These are phyloP conservation scores for Riparia riparia DNA, from an alignment of 2,113 vertebrate genomes.

Conservation along the genomic window DNA sequence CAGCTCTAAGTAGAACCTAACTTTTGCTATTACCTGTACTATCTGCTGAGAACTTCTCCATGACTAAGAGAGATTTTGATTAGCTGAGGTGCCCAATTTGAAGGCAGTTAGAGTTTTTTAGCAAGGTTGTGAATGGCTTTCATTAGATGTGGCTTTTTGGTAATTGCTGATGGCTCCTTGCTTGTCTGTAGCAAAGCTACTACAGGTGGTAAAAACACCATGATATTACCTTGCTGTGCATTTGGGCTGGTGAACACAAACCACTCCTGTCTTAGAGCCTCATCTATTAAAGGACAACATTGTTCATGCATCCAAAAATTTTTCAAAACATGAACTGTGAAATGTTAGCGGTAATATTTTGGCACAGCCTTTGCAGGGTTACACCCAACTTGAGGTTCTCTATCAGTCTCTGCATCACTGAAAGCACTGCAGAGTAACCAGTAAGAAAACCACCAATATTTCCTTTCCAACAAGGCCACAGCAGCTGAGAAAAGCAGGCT, in stretches of 20 bases:
- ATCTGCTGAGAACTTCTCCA: background rate
- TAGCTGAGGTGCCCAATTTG: background rate
- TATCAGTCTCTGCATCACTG: background rate
- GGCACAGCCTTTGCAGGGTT: background rate
- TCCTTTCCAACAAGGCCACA: background rate
- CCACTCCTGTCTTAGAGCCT: background rate
- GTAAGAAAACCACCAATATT: background rate
- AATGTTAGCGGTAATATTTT: background rate
- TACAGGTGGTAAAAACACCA: background rate
- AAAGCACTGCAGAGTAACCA: background rate
- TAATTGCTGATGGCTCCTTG: background rate
- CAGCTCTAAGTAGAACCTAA: background rate
- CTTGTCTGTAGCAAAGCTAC: background rate
- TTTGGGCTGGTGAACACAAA: background rate
- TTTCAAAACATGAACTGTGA: background rate
- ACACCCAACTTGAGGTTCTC: constrained; percentile 19
- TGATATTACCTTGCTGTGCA: background rate
- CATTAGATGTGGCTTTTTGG: background rate
- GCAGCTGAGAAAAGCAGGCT: background rate
- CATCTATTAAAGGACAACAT: background rate
- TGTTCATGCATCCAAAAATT: background rate
- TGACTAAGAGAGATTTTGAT: background rate
- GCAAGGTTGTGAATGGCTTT: background rate
- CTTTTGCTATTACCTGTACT: background rate
- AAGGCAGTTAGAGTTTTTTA: background rate